phyloP scores from a whole-genome alignment of 2,113 vertebrate species.

The Atherinomorus stipes region DNA sequence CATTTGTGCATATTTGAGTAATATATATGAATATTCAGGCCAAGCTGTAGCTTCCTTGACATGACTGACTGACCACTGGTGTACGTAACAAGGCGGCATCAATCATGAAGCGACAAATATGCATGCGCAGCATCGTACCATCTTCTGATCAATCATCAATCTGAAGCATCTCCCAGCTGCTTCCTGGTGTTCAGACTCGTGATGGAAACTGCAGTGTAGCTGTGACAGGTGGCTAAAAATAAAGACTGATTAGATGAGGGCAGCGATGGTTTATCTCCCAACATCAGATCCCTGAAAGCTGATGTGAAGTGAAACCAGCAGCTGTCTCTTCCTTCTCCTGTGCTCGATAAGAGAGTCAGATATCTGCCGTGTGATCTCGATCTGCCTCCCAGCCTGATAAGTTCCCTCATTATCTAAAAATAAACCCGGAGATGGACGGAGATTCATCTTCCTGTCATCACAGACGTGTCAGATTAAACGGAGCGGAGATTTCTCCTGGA shows the following conservation, averaged over 20 bases:
- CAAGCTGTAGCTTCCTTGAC: no score
- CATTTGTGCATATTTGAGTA: no score
- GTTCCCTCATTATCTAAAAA: conserved; percentile 8
- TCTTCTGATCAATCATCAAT: no score
- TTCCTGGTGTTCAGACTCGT: neutral
- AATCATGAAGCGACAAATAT: no score
- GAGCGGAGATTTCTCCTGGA: no score
- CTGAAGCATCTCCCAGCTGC: neutral
- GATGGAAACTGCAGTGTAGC: neutral
- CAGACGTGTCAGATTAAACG: no score
- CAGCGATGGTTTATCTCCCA: conserved; percentile 1
- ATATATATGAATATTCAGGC: no score
- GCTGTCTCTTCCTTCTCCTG: conserved; percentile 8
- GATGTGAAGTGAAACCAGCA: conserved; percentile 10
- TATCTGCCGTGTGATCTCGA: conserved; percentile 10
- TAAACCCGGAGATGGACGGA: neutral
- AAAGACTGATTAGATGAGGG: neutral
- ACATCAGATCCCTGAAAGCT: conserved; percentile 32
- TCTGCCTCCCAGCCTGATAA: neutral
- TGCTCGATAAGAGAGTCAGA: neutral
- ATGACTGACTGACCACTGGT: no score
- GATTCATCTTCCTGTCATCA: neutral
- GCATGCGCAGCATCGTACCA: no score
- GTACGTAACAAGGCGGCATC: no score
- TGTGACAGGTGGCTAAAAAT: neutral